phyloP scores from a whole-genome alignment of 1,140 invertebrate species.

The Penaeus indicus region DNA sequence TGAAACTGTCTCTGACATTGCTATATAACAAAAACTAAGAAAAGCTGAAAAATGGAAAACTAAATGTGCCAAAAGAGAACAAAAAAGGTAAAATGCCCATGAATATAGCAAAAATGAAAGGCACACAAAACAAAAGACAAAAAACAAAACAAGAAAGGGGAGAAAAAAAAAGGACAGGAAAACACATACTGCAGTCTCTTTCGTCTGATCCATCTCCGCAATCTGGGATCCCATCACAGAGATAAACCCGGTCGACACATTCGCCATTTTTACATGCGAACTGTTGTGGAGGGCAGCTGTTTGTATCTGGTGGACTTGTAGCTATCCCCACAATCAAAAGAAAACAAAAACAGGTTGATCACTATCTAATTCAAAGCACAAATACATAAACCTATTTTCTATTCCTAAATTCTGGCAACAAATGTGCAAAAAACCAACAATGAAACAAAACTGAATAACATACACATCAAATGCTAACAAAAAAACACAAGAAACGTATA shows the following conservation, averaged over 20 bases:
- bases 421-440: too few species aligned
- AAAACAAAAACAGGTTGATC: too few species aligned
- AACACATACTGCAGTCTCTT: slow-evolving; percentile 51
- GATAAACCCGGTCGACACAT: slow-evolving; percentile 67
- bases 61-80: too few species aligned
- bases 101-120: not conserved
- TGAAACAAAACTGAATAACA: too few species aligned
- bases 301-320: not conserved
- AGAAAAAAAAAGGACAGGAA: not conserved
- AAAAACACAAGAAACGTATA: not conserved
- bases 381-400: too few species aligned
- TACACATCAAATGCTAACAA: not conserved
- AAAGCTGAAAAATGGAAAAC: too few species aligned
- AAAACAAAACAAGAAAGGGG: not conserved
- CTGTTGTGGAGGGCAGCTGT: slow-evolving; percentile 60
- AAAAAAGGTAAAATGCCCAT: too few species aligned
- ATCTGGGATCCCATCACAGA: slow-evolving; percentile 69
- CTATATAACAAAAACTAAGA: too few species aligned
- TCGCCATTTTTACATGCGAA: slow-evolving; percentile 68
- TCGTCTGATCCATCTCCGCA: slow-evolving; percentile 70
- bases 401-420: too few species aligned
- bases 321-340: not conserved
- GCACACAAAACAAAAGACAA: not conserved
- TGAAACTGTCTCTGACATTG: not conserved
- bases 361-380: too few species aligned